Percentiles rank a stretch among this genome's conserved stretches.
phyloP scores from a whole-genome alignment of 2,888 invertebrate species.

The Noctuana brunneofusca region DNA sequence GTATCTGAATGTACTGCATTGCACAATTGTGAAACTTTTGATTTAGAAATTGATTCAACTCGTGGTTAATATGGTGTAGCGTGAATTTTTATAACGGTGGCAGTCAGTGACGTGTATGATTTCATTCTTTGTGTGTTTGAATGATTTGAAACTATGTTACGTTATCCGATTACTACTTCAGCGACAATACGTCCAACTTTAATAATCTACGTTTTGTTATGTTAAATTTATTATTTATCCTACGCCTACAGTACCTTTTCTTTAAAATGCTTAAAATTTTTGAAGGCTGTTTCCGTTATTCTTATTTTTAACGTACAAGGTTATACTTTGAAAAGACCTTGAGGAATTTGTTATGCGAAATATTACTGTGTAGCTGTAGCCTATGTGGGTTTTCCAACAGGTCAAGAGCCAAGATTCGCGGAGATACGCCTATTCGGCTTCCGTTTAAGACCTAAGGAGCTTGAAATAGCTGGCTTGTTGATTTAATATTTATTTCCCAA shows the following conservation, averaged over 20 bases:
- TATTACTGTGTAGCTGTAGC: neutral
- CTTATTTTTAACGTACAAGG: neutral
- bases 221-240: too few species aligned
- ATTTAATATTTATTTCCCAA: constrained; percentile 30
- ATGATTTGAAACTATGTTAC: too few species aligned
- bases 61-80: neutral
- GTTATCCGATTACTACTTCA: too few species aligned
- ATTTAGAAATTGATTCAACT: constrained; percentile 19
- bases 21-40: constrained; percentile 16
- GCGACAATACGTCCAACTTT: too few species aligned
- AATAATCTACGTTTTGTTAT: too few species aligned
- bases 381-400: constrained; percentile 7
- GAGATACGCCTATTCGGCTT: constrained; percentile 22
- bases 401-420: constrained; percentile 17
- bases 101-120: neutral
- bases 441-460: constrained; percentile 22
- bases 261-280: too few species aligned
- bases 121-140: neutral
- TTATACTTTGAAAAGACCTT: neutral
- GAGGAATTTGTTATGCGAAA: neutral
- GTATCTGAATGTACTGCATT: constrained; percentile 22
- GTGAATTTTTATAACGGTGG: constrained; percentile 1
- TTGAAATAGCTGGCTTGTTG: constrained; percentile 20
- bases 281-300: too few species aligned
- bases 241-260: neutral